Evolutionary conservation across 1,140 invertebrate genomes (phyloP), one percentile per base, ranked within the genome.

Genomic region (Drosophila eugracilis): DNA sequence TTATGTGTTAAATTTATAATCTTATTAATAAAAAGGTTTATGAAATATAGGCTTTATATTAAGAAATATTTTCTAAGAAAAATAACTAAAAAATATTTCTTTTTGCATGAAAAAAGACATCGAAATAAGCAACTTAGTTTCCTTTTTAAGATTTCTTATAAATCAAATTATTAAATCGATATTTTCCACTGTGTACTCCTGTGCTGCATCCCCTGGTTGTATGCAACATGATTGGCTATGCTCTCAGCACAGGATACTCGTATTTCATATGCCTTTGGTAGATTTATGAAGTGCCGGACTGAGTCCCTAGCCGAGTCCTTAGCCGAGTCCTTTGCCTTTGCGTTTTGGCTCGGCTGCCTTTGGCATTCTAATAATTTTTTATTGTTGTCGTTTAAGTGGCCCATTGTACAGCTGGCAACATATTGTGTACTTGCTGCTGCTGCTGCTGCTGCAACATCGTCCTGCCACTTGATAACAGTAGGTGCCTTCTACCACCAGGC

Each of bases 301-400:
- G 63, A 66, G 34, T 49, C 42, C 63, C 21, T 26, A 19, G 45
- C 75, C 24, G 50, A 57, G 72, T 77, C 65, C 74, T 71, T 52
- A 39, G 32, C 49, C 50, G 42, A 44, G 32, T 50, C 59, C 53
- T 50, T 47, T 58, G 65, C 62, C 48, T 36, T n/a, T 30, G 45
- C 59, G 48, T 37, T 37, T 34, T 58, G 65, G 53, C 48, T 42
- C 17, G 34, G 41, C 59, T 76, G 80, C 65, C 80, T 69, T 80
- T 84, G 80, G 65, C 76, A 84, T 79, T 84, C 80, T 85, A 84
- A 84, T 84, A 84, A 84, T 84, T 85, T 84, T 84, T 85, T 84
- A 84, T 84, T 84, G 80, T 84, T 80, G 80, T 84, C 81, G 80
- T 67, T 79, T 76, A 84, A 84, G 80, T 84, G 80, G 80, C 80